Evolutionary conservation across 2,888 invertebrate species (phyloP).

Genomic region (Brachypalpus laphriformis): DNA sequence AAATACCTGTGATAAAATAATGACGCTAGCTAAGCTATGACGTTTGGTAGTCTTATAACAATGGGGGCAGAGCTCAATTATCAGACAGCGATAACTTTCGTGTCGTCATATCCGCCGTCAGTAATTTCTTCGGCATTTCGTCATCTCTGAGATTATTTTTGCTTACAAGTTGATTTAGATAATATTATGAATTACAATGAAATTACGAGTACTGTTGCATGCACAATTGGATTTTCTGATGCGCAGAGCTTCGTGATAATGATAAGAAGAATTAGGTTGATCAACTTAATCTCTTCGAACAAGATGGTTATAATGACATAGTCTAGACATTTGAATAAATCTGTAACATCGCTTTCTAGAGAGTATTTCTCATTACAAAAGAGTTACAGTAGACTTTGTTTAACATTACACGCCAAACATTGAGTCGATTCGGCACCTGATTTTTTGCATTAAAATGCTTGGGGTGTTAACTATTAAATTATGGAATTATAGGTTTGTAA

Average conservation of each 20-base stretch:
- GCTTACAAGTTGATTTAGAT: background rate
- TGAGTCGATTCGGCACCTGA: too few relatives aligned
- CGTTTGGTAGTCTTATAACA: background rate
- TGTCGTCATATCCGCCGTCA: background rate
- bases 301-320: too few relatives aligned
- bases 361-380: too few relatives aligned
- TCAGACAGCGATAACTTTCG: background rate
- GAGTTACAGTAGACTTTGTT: too few relatives aligned
- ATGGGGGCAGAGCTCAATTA: background rate
- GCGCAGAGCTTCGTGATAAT: background rate
- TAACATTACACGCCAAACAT: too few relatives aligned
- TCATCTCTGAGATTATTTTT: background rate
- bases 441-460: too few relatives aligned
- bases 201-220: background rate
- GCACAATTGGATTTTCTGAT: background rate
- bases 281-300: background rate
- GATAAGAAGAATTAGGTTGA: background rate
- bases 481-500: too few relatives aligned
- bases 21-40: slow-evolving; percentile 20
- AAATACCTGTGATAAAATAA: background rate
- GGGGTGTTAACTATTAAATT: too few relatives aligned
- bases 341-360: too few relatives aligned
- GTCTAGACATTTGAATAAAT: too few relatives aligned
- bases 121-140: background rate
- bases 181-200: background rate